These are phyloP conservation scores for Collichthys lucidus DNA, from an alignment of 2,113 vertebrate genomes.

Conservation along the genomic window DNA sequence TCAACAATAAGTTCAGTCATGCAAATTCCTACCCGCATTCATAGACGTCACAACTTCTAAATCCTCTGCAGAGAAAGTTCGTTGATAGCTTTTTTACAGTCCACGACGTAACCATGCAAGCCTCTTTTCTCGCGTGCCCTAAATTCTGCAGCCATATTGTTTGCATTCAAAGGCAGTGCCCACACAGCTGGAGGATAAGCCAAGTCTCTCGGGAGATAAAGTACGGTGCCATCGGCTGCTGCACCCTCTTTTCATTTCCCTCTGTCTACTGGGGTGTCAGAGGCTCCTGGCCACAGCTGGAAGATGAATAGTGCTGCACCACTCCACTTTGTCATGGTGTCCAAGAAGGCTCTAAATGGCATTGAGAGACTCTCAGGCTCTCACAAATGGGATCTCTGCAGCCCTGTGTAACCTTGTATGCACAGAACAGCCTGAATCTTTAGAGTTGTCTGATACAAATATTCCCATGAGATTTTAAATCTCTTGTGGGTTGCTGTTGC, in stretches of 20 bases:
- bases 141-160: slow-evolving; percentile 78
- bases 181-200: slow-evolving; percentile 79
- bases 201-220: slow-evolving; percentile 76
- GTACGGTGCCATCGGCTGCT: slow-evolving; percentile 63
- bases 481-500: slow-evolving; percentile 17
- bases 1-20: slow-evolving; percentile 29
- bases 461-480: slow-evolving; percentile 38
- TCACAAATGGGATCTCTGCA: slow-evolving; percentile 70
- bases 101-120: slow-evolving; percentile 46
- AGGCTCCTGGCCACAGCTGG: slow-evolving; percentile 78
- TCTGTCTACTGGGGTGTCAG: slow-evolving; percentile 74
- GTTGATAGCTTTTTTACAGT: slow-evolving; percentile 43
- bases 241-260: slow-evolving; percentile 79
- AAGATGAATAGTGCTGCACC: slow-evolving; percentile 80
- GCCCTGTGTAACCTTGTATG: slow-evolving; percentile 65
- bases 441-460: slow-evolving; percentile 42
- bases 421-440: slow-evolving; percentile 44
- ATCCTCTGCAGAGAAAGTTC: slow-evolving; percentile 56
- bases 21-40: slow-evolving; percentile 23
- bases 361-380: slow-evolving; percentile 73
- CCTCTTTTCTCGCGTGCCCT: slow-evolving; percentile 69
- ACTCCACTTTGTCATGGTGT: slow-evolving; percentile 81
- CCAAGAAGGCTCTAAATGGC: slow-evolving; percentile 77
- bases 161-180: slow-evolving; percentile 78
- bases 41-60: slow-evolving; percentile 43